phyloP scores from a whole-genome alignment of 2,113 vertebrate species.

The Mesitornis unicolor region DNA sequence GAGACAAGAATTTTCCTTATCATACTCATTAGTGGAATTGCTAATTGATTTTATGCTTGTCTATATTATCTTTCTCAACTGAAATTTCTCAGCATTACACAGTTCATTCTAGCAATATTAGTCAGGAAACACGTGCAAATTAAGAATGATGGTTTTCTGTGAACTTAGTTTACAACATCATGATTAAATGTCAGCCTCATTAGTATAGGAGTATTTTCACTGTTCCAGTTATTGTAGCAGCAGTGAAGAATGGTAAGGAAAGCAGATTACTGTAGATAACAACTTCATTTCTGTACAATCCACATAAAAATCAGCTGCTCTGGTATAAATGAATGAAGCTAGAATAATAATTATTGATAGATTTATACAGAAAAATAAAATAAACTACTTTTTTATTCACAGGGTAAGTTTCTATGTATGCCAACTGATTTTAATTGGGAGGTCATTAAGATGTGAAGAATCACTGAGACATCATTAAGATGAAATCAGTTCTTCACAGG shows the following conservation, averaged over 20 bases:
- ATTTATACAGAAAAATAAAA: neutral
- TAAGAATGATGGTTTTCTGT: neutral
- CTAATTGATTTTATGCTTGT: neutral
- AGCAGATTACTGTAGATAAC: neutral
- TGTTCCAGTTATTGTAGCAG: neutral
- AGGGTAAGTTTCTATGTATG: neutral
- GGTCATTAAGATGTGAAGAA: neutral
- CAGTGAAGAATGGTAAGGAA: neutral
- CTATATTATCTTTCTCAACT: neutral
- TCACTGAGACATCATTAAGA: neutral
- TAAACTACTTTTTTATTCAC: neutral
- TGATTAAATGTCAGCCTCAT: slow-evolving; percentile 39
- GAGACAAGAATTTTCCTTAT: neutral
- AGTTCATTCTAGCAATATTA: neutral
- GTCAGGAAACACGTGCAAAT: neutral
- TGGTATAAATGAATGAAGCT: neutral
- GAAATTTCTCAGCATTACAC: neutral
- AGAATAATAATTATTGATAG: neutral
- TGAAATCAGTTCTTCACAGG: neutral
- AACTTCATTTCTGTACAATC: neutral
- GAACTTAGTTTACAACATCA: neutral
- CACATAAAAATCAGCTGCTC: neutral
- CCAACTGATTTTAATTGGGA: neutral
- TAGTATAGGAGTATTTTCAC: neutral
- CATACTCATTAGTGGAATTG: neutral